These are phyloP conservation scores for Acleris holmiana DNA, from an alignment of 2,888 invertebrate genomes.

Conservation along the genomic window DNA sequence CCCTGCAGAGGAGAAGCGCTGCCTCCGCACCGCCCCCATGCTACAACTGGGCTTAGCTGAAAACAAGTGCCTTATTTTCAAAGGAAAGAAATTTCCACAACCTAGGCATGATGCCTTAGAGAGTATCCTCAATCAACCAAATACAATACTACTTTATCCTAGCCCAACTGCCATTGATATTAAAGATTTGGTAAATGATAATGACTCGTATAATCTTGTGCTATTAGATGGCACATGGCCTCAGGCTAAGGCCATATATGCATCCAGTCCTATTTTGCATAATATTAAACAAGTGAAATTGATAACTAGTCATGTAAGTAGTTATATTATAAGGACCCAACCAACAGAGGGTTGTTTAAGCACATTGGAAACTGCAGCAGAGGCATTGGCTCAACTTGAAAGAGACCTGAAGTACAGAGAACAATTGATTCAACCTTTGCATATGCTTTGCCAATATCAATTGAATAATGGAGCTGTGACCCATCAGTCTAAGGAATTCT, in stretches of 20 bases:
- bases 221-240: slow-evolving; percentile 98
- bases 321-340: slow-evolving; percentile 96
- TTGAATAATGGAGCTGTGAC: slow-evolving; percentile 95
- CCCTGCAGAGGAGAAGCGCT: slow-evolving; percentile 96
- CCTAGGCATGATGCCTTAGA: slow-evolving; percentile 86
- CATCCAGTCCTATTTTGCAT: slow-evolving; percentile 90
- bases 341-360: slow-evolving; percentile 96
- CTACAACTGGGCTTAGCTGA: slow-evolving; percentile 89
- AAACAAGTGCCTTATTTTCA: slow-evolving; percentile 90
- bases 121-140: slow-evolving; percentile 86
- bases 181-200: slow-evolving; percentile 72
- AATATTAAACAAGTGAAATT: slow-evolving; percentile 92
- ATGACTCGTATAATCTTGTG: slow-evolving; percentile 89
- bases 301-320: slow-evolving; percentile 88
- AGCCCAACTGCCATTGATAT: slow-evolving; percentile 90
- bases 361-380: slow-evolving; percentile 94
- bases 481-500: slow-evolving; percentile 96
- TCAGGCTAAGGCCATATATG: slow-evolving; percentile 96
- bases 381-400: slow-evolving; percentile 91
- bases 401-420: slow-evolving; percentile 86
- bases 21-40: slow-evolving; percentile 95
- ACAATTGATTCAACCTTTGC: slow-evolving; percentile 90
- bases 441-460: slow-evolving; percentile 93
- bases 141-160: slow-evolving; percentile 92
- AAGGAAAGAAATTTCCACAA: slow-evolving; percentile 93